phyloP scores from a whole-genome alignment of 2,113 vertebrate genomes.

The Papio anubis region DNA sequence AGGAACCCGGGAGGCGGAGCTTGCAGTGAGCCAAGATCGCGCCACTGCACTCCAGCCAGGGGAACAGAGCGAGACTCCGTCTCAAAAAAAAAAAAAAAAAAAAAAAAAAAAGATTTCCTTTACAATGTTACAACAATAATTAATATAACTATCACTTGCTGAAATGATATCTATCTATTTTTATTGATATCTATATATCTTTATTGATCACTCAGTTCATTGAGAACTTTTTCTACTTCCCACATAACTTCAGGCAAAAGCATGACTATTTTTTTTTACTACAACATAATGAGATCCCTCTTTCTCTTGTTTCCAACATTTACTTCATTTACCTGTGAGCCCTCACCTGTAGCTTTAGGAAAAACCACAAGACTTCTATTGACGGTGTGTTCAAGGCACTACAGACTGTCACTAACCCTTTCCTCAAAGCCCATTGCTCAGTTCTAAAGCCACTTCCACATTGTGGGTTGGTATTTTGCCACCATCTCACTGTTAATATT shows the following conservation, averaged over 20 bases:
- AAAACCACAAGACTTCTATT: neutral
- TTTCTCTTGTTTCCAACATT: neutral
- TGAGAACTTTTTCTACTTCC: neutral
- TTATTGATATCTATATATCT: neutral
- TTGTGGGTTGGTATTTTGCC: neutral
- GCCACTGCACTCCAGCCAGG: too few species aligned
- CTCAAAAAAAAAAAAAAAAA: too few species aligned
- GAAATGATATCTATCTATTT: neutral
- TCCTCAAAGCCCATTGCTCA: neutral
- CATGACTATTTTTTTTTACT: neutral
- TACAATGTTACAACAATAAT: neutral
- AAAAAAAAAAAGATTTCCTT: neutral
- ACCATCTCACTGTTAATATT: neutral
- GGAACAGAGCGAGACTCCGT: too few species aligned
- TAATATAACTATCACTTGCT: neutral
- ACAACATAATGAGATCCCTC: neutral
- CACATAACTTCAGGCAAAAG: neutral
- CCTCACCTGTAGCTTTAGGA: neutral
- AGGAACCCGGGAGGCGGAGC: too few species aligned
- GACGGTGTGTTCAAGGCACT: neutral
- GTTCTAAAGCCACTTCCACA: neutral
- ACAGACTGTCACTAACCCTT: neutral
- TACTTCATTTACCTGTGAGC: neutral
- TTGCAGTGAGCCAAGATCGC: too few species aligned
- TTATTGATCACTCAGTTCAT: neutral